Evolutionary conservation across 1,140 invertebrate species (phyloP).

Genomic region (Sitodiplosis mosellana): DNA sequence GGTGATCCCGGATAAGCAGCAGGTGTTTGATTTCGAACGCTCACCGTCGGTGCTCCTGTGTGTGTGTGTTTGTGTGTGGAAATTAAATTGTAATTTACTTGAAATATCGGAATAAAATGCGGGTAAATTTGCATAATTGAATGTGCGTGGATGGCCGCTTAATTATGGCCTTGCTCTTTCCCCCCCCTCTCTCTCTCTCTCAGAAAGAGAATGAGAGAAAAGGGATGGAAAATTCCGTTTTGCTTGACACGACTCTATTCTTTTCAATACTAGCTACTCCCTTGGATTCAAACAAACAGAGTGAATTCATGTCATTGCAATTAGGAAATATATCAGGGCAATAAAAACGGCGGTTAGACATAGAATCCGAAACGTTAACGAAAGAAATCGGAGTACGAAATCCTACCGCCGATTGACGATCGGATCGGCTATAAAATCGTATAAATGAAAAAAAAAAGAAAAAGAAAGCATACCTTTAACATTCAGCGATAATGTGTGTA

Average conservation of each 20-base stretch:
- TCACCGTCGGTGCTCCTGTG: slow-evolving; percentile 27
- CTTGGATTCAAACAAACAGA: background rate
- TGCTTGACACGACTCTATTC: too few species aligned
- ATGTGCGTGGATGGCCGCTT: too few species aligned
- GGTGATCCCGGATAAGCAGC: slow-evolving; percentile 32
- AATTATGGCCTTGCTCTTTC: too few species aligned
- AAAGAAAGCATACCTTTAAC: slow-evolving; percentile 26
- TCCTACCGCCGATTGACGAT: background rate
- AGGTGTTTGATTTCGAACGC: slow-evolving; percentile 28
- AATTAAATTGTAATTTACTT: too few species aligned
- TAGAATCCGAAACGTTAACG: too few species aligned
- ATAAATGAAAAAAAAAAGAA: background rate
- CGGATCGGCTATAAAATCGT: background rate
- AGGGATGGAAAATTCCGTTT: too few species aligned
- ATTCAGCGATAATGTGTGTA: slow-evolving; percentile 26
- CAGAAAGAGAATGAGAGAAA: too few species aligned
- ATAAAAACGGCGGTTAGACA: too few species aligned
- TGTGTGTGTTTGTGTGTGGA: too few species aligned
- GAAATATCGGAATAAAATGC: too few species aligned
- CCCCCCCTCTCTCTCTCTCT: too few species aligned
- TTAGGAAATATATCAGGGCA: too few species aligned
- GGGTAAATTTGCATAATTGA: background rate
- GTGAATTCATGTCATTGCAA: background rate
- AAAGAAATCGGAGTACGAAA: background rate
- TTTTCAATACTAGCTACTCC: background rate